These are phyloP conservation scores for Ichneumoninae sp. DNA, from an alignment of 2,888 invertebrate species.

Conservation along the genomic window DNA sequence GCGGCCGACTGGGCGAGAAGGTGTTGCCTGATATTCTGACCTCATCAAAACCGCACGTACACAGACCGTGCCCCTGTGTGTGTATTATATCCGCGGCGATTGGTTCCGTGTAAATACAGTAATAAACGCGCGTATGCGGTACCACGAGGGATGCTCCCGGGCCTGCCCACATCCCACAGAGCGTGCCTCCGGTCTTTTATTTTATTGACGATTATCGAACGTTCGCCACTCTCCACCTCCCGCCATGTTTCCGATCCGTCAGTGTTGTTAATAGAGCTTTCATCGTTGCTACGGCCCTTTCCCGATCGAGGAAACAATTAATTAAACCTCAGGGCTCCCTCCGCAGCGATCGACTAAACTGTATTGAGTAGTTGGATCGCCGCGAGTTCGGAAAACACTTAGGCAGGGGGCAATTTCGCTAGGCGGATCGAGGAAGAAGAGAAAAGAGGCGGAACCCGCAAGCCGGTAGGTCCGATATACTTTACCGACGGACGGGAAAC, in stretches of 20 bases:
- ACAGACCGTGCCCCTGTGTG: not conserved
- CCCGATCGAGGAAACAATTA: constrained; percentile 41
- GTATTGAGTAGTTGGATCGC: constrained; percentile 36
- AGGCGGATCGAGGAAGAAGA: not conserved
- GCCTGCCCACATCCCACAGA: constrained; percentile 16
- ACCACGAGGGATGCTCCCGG: constrained; percentile 18
- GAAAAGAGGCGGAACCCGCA: constrained; percentile 14
- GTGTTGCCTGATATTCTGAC: constrained; percentile 8
- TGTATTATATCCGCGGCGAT: constrained; percentile 39
- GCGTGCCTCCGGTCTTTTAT: constrained; percentile 50
- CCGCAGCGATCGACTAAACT: not conserved
- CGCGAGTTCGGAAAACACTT: constrained; percentile 29
- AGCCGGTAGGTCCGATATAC: not conserved
- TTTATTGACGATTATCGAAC: constrained; percentile 56
- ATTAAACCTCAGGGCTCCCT: constrained; percentile 6
- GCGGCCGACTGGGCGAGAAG: not conserved
- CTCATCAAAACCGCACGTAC: constrained; percentile 12
- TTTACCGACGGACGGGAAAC: constrained; percentile 11
- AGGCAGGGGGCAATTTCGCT: constrained; percentile 7
- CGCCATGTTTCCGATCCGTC: not conserved
- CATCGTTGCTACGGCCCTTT: not conserved
- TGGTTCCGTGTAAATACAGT: constrained; percentile 42
- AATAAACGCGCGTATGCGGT: constrained; percentile 13
- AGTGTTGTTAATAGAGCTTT: not conserved
- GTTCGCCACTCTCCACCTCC: constrained; percentile 16